A percentile compares a stretch with the other conserved stretches of the same genome.
These are phyloP conservation scores for Muricea muricata DNA, from an alignment of 92 coral and sea anemone genomes.

Conservation along the genomic window DNA sequence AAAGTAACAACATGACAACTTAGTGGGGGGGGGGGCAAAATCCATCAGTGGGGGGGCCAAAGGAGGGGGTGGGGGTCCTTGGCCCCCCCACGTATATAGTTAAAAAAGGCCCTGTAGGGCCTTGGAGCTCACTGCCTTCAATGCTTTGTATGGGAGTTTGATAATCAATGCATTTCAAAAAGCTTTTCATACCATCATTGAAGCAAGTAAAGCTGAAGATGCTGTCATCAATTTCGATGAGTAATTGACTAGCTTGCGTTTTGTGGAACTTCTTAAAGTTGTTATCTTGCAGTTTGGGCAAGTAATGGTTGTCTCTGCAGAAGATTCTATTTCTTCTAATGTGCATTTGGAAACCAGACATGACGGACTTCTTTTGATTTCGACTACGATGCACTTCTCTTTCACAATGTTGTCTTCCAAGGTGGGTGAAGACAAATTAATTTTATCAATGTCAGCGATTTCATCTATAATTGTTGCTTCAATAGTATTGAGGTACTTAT, in stretches of 20 bases:
- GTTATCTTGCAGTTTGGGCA: slow-evolving; percentile 67
- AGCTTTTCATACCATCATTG: slow-evolving; percentile 39
- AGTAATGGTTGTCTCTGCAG: slow-evolving; percentile 48
- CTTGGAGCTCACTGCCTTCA: slow-evolving; percentile 31
- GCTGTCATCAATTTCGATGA: slow-evolving; percentile 21
- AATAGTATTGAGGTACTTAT: slow-evolving; percentile 56
- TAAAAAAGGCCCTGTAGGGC: too few species aligned
- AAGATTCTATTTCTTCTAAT: slow-evolving; percentile 54
- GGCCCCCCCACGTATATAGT: too few species aligned
- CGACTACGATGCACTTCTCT: slow-evolving; percentile 68
- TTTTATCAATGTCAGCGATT: slow-evolving; percentile 36
- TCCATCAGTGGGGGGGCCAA: too few species aligned
- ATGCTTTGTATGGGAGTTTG: slow-evolving; percentile 34
- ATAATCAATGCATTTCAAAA: neutral
- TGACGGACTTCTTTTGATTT: slow-evolving; percentile 61
- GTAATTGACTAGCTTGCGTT: slow-evolving; percentile 55
- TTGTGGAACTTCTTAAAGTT: slow-evolving; percentile 45
- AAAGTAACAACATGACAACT: too few species aligned
- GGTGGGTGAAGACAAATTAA: slow-evolving; percentile 29
- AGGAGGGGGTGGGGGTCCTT: too few species aligned
- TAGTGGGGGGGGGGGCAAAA: too few species aligned
- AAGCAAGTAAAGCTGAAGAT: slow-evolving; percentile 43
- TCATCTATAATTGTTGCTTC: slow-evolving; percentile 36
- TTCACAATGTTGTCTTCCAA: slow-evolving; percentile 42
- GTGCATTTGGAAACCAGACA: slow-evolving; percentile 54